Evolutionary conservation across 2,797 vertebrate species (phyloP).

Genomic region (Pteropus rufus): DNA sequence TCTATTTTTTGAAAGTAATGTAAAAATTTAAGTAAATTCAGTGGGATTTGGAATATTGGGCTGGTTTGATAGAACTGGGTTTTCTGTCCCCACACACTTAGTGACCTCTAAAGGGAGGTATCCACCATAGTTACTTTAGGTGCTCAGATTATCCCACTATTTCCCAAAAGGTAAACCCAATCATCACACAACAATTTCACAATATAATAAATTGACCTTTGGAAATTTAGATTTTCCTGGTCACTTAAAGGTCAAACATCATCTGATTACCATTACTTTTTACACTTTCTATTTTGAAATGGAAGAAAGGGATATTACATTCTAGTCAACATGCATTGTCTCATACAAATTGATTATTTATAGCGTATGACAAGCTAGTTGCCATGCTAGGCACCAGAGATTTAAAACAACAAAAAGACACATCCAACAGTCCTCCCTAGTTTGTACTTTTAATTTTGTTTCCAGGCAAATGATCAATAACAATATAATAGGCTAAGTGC

Average conservation of each 20-base stretch:
- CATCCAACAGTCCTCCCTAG: not conserved
- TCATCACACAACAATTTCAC: not conserved
- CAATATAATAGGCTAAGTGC: not conserved
- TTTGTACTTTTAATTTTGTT: not conserved
- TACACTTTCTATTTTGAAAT: not conserved
- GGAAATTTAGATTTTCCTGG: not conserved
- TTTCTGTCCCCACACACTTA: not conserved
- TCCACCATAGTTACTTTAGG: not conserved
- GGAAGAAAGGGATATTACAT: not conserved
- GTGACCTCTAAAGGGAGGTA: not conserved
- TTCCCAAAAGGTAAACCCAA: not conserved
- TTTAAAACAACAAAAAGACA: not conserved
- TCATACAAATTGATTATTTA: not conserved
- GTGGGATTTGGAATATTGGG: not conserved
- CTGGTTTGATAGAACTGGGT: not conserved
- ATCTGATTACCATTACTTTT: not conserved
- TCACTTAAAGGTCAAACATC: not conserved
- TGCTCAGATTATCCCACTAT: not conserved
- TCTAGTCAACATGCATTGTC: not conserved
- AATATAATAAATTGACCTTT: not conserved
- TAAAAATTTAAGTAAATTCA: not conserved
- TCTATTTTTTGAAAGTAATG: not conserved
- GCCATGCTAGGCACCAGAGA: not conserved
- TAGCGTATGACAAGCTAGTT: not conserved
- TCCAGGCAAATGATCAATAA: not conserved